phyloP scores from a whole-genome alignment of 92 coral and sea anemone genomes.

The Bergia sp. region DNA sequence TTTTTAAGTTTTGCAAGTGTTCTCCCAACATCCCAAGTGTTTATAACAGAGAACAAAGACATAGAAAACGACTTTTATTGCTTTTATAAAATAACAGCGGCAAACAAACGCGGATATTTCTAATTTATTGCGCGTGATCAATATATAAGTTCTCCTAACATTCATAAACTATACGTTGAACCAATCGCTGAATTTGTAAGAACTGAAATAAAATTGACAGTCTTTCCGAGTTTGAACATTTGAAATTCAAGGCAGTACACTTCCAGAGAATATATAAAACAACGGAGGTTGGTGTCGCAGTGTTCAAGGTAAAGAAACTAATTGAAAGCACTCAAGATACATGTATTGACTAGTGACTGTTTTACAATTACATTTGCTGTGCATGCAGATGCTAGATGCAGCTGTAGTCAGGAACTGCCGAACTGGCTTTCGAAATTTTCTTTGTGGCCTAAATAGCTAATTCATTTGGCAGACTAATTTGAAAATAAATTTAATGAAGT shows the following conservation, averaged over 20 bases:
- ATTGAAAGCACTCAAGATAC: slow-evolving; percentile 15
- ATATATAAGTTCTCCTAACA: slow-evolving; percentile 23
- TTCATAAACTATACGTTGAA: slow-evolving; percentile 16
- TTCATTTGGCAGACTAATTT: slow-evolving; percentile 12
- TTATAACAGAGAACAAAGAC: slow-evolving; percentile 23
- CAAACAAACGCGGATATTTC: slow-evolving; percentile 11
- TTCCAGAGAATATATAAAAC: slow-evolving; percentile 29
- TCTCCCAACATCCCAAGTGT: slow-evolving; percentile 17
- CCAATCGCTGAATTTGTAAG: slow-evolving; percentile 25
- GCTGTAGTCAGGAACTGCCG: slow-evolving; percentile 28
- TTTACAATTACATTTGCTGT: slow-evolving; percentile 1
- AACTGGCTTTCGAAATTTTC: slow-evolving; percentile 7
- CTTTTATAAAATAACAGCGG: slow-evolving; percentile 24
- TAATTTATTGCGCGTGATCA: slow-evolving; percentile 24
- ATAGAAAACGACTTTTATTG: slow-evolving; percentile 12
- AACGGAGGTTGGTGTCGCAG: slow-evolving; percentile 14
- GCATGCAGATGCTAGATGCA: slow-evolving; percentile 19
- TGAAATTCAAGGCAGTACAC: slow-evolving; percentile 26
- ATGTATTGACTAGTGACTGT: slow-evolving; percentile 18
- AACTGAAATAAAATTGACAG: slow-evolving; percentile 22
- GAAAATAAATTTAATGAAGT: slow-evolving; percentile 14
- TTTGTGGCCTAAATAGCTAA: slow-evolving; percentile 29
- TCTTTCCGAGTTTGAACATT: slow-evolving; percentile 27
- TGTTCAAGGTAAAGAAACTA: slow-evolving; percentile 28
- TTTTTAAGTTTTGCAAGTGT: neutral